These are phyloP conservation scores for Tineola bisselliella DNA, from an alignment of 2,888 invertebrate genomes.

Conservation along the genomic window DNA sequence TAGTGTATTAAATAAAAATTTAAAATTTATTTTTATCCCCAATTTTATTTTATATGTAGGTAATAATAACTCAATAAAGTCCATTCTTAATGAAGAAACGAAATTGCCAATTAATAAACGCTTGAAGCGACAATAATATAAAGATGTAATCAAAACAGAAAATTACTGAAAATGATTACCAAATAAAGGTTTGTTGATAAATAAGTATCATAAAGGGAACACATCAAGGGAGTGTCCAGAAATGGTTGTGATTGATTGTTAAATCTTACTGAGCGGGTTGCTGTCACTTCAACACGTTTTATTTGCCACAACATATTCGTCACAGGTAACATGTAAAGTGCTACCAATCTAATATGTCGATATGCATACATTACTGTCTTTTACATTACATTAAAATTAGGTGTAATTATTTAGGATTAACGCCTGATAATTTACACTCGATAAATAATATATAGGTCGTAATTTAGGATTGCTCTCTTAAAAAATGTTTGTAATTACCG, in stretches of 20 bases:
- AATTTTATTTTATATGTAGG: too few relatives aligned
- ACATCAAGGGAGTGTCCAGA: conserved; percentile 5
- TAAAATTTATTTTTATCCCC: too few relatives aligned
- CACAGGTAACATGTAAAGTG: too few relatives aligned
- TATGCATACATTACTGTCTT: too few relatives aligned
- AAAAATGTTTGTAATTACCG: too few relatives aligned
- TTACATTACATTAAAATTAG: too few relatives aligned
- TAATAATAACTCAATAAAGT: background rate
- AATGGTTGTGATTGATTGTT: background rate
- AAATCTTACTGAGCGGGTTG: background rate
- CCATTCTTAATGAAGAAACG: background rate
- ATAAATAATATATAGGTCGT: too few relatives aligned
- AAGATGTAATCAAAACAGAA: background rate
- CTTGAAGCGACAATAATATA: background rate
- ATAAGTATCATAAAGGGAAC: background rate
- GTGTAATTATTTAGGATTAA: too few relatives aligned
- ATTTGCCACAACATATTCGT: background rate
- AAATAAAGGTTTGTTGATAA: background rate
- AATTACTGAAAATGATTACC: background rate
- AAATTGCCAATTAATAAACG: background rate
- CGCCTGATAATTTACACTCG: too few relatives aligned
- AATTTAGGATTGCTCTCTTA: too few relatives aligned
- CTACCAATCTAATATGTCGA: too few relatives aligned
- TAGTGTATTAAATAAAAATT: too few relatives aligned
- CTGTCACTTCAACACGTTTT: background rate